Conservation (phyloP, 2,888 invertebrate genomes). For the Hofmannophila pseudospretella region DNA sequence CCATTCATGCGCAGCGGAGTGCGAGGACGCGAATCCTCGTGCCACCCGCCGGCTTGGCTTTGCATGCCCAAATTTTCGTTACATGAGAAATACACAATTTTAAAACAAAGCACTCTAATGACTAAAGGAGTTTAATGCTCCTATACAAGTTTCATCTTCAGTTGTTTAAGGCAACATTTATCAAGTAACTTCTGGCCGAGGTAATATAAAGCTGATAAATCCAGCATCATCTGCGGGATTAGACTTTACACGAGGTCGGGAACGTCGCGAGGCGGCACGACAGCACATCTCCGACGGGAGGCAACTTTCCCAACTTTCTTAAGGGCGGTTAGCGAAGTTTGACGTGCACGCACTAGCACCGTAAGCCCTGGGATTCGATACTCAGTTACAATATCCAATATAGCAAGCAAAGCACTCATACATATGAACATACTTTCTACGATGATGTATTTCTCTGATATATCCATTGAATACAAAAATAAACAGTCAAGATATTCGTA, state of each 20-base stretch:
- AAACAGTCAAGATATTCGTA: background rate
- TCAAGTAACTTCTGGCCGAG: conserved; percentile 55
- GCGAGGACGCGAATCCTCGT: conserved; percentile 43
- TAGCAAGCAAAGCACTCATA: conserved; percentile 37
- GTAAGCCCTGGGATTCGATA: conserved; percentile 70
- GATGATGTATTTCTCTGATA: conserved; percentile 6
- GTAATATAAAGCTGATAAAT: conserved; percentile 69
- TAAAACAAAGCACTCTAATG: background rate
- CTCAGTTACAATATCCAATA: conserved; percentile 62
- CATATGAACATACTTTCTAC: conserved; percentile 9
- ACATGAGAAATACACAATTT: background rate
- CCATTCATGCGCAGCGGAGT: conserved; percentile 63
- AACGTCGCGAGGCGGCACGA: conserved; percentile 43
- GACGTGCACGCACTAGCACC: conserved; percentile 68
- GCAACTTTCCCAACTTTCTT: conserved; percentile 72
- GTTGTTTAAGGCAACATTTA: conserved; percentile 45
- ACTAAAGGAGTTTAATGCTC: background rate
- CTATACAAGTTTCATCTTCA: conserved; percentile 2
- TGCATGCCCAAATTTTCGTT: conserved; percentile 15
- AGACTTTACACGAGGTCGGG: conserved; percentile 68
- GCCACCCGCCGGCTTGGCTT: conserved; percentile 27
- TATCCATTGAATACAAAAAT: background rate
- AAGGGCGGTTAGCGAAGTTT: conserved; percentile 73
- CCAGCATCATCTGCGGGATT: conserved; percentile 73
- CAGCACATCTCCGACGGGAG: conserved; percentile 64